Base-by-base conservation (phyloP, 2,797 vertebrate genomes). In the Octomys mimax region DNA sequence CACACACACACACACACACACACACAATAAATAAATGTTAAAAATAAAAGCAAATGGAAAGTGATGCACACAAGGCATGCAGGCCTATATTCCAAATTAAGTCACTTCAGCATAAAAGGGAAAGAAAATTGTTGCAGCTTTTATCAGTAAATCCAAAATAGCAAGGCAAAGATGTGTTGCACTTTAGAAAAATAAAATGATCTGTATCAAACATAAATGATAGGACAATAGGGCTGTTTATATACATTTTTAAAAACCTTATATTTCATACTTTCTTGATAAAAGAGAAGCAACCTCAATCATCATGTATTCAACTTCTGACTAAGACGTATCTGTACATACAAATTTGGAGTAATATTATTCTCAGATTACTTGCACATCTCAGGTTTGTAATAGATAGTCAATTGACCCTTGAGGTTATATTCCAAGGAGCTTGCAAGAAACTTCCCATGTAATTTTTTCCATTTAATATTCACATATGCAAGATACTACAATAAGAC, bases 251-350 rank as follows among this genome's bases (percentile, higher is more conserved):
- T 82, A 24, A 82, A 80, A 89, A 36, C 22, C n/a, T 91, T 49
- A n/a, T 89, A 93, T 18, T 13, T 33, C 22, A 2, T 83, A n/a
- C 78, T 91, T 94, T 91, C 42, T 49, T 94, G 73, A 95, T 91
- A 95, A 94, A 31, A 83, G 7, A 86, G 14, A 66, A 24, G 62
- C 7, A 21, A 71, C 3, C 64, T 73, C 78, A 94, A 73, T 21
- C 26, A 42, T 31, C 5, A 80, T 6, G 7, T 61, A 39, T 26
- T 68, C 28, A 5, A 71, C 42, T n/a, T 62, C 52, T 19, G 33
- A n/a, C 68, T 62, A 61, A 62, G 54, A 71, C 13, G 24, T 12
- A 46, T 49, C 3, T 33, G 42, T 81, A 22, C 39, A 68, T 14
- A 33, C 5, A 13, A 21, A 36, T 42, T 87, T 68, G 61, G 31